These are phyloP conservation scores for Bhutanitis thaidina DNA, from an alignment of 2,888 invertebrate species.

Conservation along the genomic window DNA sequence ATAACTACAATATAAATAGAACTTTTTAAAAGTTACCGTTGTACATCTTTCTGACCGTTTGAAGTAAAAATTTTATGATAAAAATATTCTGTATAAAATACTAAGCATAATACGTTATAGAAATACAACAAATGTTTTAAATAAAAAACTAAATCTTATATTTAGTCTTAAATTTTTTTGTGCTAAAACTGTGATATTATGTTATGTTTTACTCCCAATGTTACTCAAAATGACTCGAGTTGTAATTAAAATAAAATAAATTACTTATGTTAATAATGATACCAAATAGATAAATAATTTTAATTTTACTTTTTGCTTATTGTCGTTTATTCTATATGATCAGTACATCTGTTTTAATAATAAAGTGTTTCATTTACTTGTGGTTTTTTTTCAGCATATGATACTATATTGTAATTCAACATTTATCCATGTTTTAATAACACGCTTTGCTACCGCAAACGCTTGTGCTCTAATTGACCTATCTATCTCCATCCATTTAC, in stretches of 20 bases:
- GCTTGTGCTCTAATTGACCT: no score
- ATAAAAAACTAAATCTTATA: no score
- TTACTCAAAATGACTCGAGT: slow-evolving; percentile 9
- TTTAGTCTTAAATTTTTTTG: not conserved
- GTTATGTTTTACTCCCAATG: slow-evolving; percentile 3
- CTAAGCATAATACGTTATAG: not conserved
- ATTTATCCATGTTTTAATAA: no score
- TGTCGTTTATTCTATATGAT: slow-evolving; percentile 49
- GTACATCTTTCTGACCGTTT: not conserved
- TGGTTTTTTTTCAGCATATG: not conserved
- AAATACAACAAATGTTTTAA: not conserved
- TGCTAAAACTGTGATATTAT: slow-evolving; percentile 18
- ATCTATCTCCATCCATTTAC: no score
- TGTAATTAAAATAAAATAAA: not conserved
- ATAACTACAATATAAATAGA: no score
- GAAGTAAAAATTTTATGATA: not conserved
- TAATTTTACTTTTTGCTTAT: not conserved
- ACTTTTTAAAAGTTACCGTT: no score
- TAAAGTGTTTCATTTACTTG: slow-evolving; percentile 43
- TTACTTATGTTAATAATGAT: not conserved
- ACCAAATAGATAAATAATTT: not conserved
- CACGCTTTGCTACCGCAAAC: no score
- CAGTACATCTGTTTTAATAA: slow-evolving; percentile 64
- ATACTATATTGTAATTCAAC: no score
- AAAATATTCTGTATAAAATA: not conserved